Conservation (phyloP, 2,888 invertebrate species). For the Drosophila parthenogenetica region DNA sequence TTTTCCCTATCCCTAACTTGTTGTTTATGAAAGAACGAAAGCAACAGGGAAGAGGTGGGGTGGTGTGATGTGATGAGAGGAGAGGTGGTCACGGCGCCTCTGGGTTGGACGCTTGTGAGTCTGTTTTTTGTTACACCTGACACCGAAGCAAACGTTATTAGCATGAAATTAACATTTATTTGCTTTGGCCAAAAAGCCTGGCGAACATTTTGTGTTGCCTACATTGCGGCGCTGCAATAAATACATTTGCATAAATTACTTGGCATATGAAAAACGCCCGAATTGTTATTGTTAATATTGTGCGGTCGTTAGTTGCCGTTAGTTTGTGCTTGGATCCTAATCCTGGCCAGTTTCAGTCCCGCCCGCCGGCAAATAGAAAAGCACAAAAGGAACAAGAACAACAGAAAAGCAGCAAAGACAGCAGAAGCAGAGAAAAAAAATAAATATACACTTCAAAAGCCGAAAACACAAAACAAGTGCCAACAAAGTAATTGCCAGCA, state of each 20-base stretch:
- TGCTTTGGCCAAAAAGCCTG: constrained; percentile 46
- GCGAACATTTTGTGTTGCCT: constrained; percentile 32
- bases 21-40: constrained; percentile 23
- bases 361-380: constrained; percentile 38
- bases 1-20: constrained; percentile 26
- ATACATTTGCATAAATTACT: constrained; percentile 76
- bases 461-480: constrained; percentile 62
- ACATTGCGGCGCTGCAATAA: constrained; percentile 62
- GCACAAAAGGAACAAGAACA: neutral
- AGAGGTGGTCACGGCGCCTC: neutral
- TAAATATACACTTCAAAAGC: constrained; percentile 54
- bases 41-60: neutral
- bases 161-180: constrained; percentile 79
- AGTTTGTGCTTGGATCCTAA: constrained; percentile 27
- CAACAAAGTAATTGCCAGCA: constrained; percentile 70
- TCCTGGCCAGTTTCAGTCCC: constrained; percentile 13
- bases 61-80: neutral
- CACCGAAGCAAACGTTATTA: constrained; percentile 65
- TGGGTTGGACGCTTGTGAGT: constrained; percentile 3
- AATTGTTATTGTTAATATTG: constrained; percentile 31
- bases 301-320: constrained; percentile 26
- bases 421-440: neutral
- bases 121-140: constrained; percentile 60
- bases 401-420: constrained; percentile 12
- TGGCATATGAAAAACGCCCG: constrained; percentile 41